phyloP scores from a whole-genome alignment of 2,797 vertebrate species.

The Galagoides demidoff region DNA sequence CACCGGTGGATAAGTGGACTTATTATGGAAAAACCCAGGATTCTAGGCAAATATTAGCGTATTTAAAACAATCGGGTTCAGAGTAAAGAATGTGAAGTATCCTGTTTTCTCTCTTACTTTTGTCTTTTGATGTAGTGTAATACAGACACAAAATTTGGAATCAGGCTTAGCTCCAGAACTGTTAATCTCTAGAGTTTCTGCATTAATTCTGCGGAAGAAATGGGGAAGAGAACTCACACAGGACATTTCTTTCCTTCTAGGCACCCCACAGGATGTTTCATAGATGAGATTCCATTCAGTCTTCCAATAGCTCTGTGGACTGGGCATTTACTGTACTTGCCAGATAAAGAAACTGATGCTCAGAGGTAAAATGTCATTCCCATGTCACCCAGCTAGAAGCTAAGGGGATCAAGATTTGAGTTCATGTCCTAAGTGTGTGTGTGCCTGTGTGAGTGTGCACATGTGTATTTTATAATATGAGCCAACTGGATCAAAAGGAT shows the following conservation, averaged over 20 bases:
- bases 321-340: neutral
- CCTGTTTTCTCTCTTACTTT: neutral
- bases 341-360: neutral
- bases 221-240: neutral
- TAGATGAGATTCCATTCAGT: neutral
- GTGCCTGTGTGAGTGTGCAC: no score
- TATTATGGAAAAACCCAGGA: neutral
- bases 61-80: neutral
- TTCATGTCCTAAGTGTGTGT: neutral
- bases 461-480: neutral
- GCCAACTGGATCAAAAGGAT: neutral
- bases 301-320: neutral
- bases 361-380: neutral
- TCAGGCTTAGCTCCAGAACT: neutral
- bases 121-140: neutral
- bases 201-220: neutral
- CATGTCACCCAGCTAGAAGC: neutral
- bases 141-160: neutral
- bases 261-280: neutral
- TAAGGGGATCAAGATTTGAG: neutral
- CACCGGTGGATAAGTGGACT: neutral
- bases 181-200: neutral
- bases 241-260: neutral
- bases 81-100: neutral
- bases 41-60: neutral